A percentile compares a stretch with the other conserved stretches of the same genome.
Evolutionary conservation across 2,888 invertebrate species (phyloP).

Genomic region (Drosophila setosimentum): DNA sequence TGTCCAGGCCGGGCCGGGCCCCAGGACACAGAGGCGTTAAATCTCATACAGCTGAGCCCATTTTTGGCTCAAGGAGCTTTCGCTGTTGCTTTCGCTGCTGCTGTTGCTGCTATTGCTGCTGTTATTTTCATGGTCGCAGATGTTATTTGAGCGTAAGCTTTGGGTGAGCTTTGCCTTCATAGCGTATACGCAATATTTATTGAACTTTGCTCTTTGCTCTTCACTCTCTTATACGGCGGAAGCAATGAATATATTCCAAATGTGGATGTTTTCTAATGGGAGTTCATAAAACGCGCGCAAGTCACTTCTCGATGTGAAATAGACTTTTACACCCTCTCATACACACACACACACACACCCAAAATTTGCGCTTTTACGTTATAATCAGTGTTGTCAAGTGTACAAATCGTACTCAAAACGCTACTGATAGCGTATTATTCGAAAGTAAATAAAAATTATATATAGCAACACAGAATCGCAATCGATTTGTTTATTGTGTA

Average conservation of each 20-base stretch:
- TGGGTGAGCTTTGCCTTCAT: slow-evolving; percentile 35
- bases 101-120: background rate
- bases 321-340: background rate
- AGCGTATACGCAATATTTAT: slow-evolving; percentile 58
- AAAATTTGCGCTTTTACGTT: background rate
- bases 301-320: background rate
- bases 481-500: background rate
- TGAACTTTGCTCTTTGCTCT: slow-evolving; percentile 34
- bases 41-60: slow-evolving; percentile 43
- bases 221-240: slow-evolving; percentile 25
- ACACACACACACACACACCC: background rate
- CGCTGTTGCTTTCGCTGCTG: background rate
- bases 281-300: slow-evolving; percentile 3
- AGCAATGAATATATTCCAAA: slow-evolving; percentile 2
- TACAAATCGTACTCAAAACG: background rate
- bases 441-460: background rate
- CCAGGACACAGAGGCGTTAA: slow-evolving; percentile 50
- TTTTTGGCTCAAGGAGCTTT: slow-evolving; percentile 41
- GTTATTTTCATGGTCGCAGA: slow-evolving; percentile 9
- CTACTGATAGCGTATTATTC: background rate
- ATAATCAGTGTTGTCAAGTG: background rate
- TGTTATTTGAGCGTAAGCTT: slow-evolving; percentile 36
- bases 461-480: background rate
- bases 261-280: slow-evolving; percentile 3
- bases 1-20: slow-evolving; percentile 13